These are phyloP conservation scores for Drosophila silvestris DNA, from an alignment of 2,888 invertebrate species.

Conservation along the genomic window DNA sequence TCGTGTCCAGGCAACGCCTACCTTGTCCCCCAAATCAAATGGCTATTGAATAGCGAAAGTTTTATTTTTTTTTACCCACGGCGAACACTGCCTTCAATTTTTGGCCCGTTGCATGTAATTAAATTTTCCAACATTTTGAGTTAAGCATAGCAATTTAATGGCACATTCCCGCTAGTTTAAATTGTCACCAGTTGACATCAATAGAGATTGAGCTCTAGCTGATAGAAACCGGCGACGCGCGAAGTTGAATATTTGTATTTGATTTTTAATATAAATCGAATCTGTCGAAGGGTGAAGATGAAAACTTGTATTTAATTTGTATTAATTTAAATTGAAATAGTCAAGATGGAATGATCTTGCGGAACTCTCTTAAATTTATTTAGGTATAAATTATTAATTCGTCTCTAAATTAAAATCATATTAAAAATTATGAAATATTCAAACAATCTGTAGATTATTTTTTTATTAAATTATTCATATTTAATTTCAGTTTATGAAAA, in stretches of 20 bases:
- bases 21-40: constrained; percentile 8
- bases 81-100: not conserved
- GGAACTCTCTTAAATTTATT: not conserved
- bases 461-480: not conserved
- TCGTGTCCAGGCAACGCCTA: constrained; percentile 34
- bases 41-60: constrained; percentile 32
- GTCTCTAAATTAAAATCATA: not conserved
- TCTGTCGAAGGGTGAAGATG: not conserved
- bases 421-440: not conserved
- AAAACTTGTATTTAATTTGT: constrained; percentile 48
- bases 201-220: constrained; percentile 13
- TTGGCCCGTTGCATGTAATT: constrained; percentile 61
- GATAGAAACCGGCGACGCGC: not conserved
- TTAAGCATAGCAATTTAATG: constrained; percentile 71
- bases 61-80: not conserved
- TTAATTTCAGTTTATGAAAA: not conserved
- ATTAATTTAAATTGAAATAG: constrained; percentile 55
- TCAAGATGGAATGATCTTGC: not conserved
- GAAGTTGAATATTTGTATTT: constrained; percentile 34
- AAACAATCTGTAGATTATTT: not conserved
- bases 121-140: constrained; percentile 78
- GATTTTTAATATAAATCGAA: not conserved
- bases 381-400: not conserved
- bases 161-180: constrained; percentile 52
- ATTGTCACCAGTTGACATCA: constrained; percentile 58